Percentiles rank a stretch among this genome's conserved stretches.
phyloP scores from a whole-genome alignment of 2,113 vertebrate species.

The Zosterops hypoxanthus region DNA sequence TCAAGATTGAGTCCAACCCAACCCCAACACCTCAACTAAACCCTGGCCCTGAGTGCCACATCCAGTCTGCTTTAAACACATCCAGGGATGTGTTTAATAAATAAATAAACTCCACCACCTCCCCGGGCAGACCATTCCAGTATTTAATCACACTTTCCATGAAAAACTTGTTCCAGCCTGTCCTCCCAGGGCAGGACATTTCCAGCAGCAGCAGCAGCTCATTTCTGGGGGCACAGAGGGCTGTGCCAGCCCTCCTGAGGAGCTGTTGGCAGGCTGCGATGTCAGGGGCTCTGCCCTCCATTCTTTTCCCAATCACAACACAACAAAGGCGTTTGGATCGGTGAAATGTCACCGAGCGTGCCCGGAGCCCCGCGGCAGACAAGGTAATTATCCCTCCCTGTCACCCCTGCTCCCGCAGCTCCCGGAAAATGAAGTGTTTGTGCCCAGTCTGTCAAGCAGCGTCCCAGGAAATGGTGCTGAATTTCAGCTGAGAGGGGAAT shows the following conservation, averaged over 20 bases:
- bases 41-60: too few relatives aligned
- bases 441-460: not conserved
- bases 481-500: not conserved
- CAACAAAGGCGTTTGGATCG: not conserved
- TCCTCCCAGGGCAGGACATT: accelerated
- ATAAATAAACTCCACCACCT: too few relatives aligned
- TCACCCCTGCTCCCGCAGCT: not conserved
- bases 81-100: too few relatives aligned
- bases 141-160: too few relatives aligned
- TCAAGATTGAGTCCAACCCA: too few relatives aligned
- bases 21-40: too few relatives aligned
- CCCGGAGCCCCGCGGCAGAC: not conserved
- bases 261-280: not conserved
- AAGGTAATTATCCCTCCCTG: constrained; percentile 25
- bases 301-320: constrained; percentile 33
- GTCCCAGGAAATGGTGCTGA: not conserved
- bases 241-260: not conserved
- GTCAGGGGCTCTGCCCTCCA: constrained; percentile 32
- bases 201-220: not conserved
- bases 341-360: constrained; percentile 43
- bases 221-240: not conserved
- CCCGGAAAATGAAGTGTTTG: not conserved
- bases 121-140: too few relatives aligned
- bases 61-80: too few relatives aligned
- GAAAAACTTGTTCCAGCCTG: too few relatives aligned